Percentiles rank a stretch among this genome's conserved stretches.
These are phyloP conservation scores for Drosophila formosana DNA, from an alignment of 2,888 invertebrate species.

Conservation along the genomic window DNA sequence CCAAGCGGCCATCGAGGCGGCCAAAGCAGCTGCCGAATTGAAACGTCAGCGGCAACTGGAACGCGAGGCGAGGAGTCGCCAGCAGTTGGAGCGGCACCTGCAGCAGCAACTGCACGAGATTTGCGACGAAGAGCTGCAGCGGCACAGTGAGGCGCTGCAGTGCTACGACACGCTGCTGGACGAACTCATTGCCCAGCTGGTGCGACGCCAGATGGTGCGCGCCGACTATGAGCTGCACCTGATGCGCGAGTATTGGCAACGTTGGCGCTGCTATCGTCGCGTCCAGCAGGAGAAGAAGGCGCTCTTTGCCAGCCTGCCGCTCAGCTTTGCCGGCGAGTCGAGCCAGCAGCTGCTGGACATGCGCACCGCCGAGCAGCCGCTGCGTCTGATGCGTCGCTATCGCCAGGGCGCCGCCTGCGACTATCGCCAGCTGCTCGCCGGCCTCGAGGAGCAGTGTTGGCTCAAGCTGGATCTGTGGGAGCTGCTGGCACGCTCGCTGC, in stretches of 20 bases:
- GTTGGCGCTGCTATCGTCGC: conserved; percentile 85
- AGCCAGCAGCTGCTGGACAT: conserved; percentile 62
- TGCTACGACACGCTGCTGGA: conserved; percentile 31
- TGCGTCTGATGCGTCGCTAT: conserved; percentile 86
- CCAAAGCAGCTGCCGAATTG: conserved; percentile 1
- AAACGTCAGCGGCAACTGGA: conserved; percentile 1
- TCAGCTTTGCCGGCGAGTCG: conserved; percentile 86
- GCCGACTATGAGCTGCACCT: conserved; percentile 80
- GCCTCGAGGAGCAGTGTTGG: conserved; percentile 44
- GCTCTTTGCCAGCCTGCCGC: conserved; percentile 86
- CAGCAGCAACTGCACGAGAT: conserved; percentile 7
- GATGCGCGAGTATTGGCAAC: conserved; percentile 83
- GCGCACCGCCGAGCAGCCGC: conserved; percentile 67
- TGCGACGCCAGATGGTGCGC: conserved; percentile 9
- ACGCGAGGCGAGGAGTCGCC: neutral
- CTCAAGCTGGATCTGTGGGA: conserved; percentile 77
- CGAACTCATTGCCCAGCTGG: conserved; percentile 1
- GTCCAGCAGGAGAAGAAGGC: conserved; percentile 85
- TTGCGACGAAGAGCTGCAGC: conserved; percentile 24
- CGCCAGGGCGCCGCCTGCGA: conserved; percentile 84
- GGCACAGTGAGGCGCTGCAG: conserved; percentile 7
- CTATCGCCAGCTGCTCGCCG: conserved; percentile 67
- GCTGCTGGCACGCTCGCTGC: conserved; percentile 54
- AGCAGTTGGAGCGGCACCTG: conserved; percentile 15
- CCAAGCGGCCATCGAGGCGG: neutral